Evolutionary conservation across 2,797 vertebrate genomes (phyloP), one percentile per base, ranked within the genome.

Genomic region (Orestias chungarensis): DNA sequence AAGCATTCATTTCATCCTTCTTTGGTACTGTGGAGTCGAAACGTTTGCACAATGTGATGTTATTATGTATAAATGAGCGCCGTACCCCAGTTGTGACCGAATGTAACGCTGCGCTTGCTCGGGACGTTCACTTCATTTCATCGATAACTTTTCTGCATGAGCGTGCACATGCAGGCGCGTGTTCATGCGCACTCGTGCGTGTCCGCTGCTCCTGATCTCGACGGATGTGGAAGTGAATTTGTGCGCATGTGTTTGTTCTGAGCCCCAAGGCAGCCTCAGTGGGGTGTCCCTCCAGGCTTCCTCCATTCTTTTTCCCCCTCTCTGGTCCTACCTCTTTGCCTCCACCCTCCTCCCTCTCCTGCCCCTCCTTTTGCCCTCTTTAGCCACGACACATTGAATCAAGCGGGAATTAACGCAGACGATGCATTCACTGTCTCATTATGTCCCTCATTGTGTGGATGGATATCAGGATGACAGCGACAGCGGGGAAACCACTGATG

Each of bases 301-400:
- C 33, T 52, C 64, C 80, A n/a, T 74, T 72, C 54, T 47, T 43
- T 49, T 31, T 44, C 20, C 47, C 40, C 29, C 31, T 25, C 43
- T 25, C 35, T 17, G 12, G 4, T 9, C 81, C 75, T 46, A 79
- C 82, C 79, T 79, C 72, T 71, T 59, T 75, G 33, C 67, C 78
- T 52, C 74, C 49, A n/a, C 68, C 69, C 23, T 64, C 57, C 29
- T 11, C 35, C 70, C 72, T 71, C 66, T 31, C 3, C n/a, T 1
- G 12, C 90, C 90, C 88, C 88, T 86, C 91, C 90, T 79, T 76
- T 87, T 91, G 23, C 71, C 69, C n/a, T 64, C 89, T 91, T 91
- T 93, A 86, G 68, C 87, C 88, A 89, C n/a, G 86, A 91, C 90
- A 87, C 80, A 87, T 89, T 88, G 87, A 91, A 91, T 91, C 83